Percentiles rank a stretch among this genome's conserved stretches.
Conservation (phyloP, 1,140 invertebrate genomes). For the Patella vulgata region DNA sequence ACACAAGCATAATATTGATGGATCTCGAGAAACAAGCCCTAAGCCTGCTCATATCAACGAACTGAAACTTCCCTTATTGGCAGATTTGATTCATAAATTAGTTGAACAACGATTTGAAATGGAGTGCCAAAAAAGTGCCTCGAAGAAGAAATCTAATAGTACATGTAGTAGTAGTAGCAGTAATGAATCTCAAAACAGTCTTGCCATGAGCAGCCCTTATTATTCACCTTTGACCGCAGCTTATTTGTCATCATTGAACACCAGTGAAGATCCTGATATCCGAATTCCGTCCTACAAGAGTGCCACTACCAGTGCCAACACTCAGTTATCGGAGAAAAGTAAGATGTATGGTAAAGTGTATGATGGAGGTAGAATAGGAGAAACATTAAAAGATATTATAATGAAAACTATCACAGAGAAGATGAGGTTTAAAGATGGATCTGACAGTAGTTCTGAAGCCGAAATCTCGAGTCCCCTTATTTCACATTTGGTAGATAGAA, state of each 20-base stretch:
- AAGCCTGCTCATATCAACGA: constrained; percentile 44
- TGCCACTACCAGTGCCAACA: constrained; percentile 8
- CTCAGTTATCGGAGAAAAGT: constrained; percentile 7
- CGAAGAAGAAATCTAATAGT: too few relatives aligned
- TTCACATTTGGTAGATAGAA: not conserved
- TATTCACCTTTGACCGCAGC: too few relatives aligned
- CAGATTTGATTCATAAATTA: constrained; percentile 63
- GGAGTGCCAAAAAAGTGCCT: constrained; percentile 34
- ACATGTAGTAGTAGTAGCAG: too few relatives aligned
- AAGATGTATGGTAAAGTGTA: constrained; percentile 36
- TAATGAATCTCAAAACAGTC: too few relatives aligned
- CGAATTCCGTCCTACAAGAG: constrained; percentile 90
- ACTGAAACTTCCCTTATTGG: constrained; percentile 62
- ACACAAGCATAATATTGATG: constrained; percentile 60
- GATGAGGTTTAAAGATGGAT: constrained; percentile 72
- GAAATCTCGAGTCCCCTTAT: not conserved
- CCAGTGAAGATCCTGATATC: constrained; percentile 71
- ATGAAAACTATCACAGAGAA: constrained; percentile 89
- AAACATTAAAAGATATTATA: constrained; percentile 79
- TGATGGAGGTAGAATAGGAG: constrained; percentile 63
- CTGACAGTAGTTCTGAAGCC: constrained; percentile 1
- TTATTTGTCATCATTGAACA: not conserved
- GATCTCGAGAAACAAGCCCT: constrained; percentile 26
- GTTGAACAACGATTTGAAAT: constrained; percentile 63
- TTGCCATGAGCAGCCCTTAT: too few relatives aligned